These are phyloP conservation scores for Macquaria australasica DNA, from an alignment of 2,113 vertebrate genomes.

Conservation along the genomic window DNA sequence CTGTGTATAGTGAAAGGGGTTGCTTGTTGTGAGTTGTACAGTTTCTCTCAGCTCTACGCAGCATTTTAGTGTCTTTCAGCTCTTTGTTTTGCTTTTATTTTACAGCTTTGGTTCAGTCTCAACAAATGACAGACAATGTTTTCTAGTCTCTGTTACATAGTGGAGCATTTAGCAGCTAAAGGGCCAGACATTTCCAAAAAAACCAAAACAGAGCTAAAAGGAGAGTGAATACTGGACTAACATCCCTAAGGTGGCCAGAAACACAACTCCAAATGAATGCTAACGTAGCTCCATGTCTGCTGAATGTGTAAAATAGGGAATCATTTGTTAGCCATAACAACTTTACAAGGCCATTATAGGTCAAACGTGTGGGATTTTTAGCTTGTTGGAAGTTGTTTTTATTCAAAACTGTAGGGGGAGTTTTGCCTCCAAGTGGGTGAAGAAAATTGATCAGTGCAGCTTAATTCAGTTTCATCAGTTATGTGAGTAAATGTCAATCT, in stretches of 20 bases:
- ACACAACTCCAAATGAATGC: no score
- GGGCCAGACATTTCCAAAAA: neutral
- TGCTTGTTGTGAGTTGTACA: neutral
- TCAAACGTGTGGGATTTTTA: neutral
- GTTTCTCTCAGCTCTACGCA: neutral
- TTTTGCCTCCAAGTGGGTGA: neutral
- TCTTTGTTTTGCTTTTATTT: neutral
- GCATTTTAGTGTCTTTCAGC: neutral
- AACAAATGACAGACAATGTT: neutral
- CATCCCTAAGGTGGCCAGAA: neutral
- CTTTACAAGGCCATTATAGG: neutral
- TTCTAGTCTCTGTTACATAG: neutral
- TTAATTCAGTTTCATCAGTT: conserved; percentile 8
- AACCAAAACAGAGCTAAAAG: no score
- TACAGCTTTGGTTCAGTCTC: neutral
- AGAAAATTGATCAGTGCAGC: neutral
- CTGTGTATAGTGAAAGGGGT: neutral
- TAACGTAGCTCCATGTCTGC: neutral
- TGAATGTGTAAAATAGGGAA: neutral
- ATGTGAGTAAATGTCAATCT: neutral
- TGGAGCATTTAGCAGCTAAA: neutral
- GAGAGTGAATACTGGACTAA: neutral
- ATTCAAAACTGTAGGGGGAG: neutral
- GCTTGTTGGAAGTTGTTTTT: neutral
- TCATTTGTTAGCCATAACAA: no score